Conservation (phyloP, 2,797 vertebrate species). For the Aeoliscus strigatus region DNA sequence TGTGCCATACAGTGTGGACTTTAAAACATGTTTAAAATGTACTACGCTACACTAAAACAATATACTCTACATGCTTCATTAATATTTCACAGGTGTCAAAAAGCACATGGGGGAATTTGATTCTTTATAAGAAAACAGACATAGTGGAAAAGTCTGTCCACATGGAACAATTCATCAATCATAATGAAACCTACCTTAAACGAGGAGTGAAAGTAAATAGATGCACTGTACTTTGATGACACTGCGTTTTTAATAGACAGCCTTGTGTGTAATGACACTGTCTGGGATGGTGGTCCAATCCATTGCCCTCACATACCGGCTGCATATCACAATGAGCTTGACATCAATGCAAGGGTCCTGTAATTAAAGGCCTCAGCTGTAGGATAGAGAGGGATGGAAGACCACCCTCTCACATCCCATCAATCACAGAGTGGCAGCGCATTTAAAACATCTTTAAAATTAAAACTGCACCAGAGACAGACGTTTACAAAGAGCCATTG, state of each 20-base stretch:
- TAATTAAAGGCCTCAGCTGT: conserved; percentile 63
- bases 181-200: too few species aligned
- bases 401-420: conserved; percentile 50
- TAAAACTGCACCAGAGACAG: conserved; percentile 56
- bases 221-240: conserved; percentile 55
- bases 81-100: too few species aligned
- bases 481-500: conserved; percentile 61
- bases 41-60: too few species aligned
- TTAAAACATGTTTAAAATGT: too few species aligned
- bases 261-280: conserved; percentile 42
- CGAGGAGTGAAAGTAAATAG: conserved; percentile 32
- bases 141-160: too few species aligned
- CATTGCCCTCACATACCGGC: conserved; percentile 51
- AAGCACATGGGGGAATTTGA: too few species aligned
- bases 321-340: conserved; percentile 59
- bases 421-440: conserved; percentile 67
- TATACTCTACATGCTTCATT: too few species aligned
- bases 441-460: conserved; percentile 73
- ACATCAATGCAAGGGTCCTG: conserved; percentile 53
- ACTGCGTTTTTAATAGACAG: conserved; percentile 50
- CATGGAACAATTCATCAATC: too few species aligned
- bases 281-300: conserved; percentile 55
- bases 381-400: conserved; percentile 41
- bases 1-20: too few species aligned
- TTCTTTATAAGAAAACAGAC: too few species aligned